Conservation (phyloP, 2,888 invertebrate genomes). For the Mimachlamys varia region DNA sequence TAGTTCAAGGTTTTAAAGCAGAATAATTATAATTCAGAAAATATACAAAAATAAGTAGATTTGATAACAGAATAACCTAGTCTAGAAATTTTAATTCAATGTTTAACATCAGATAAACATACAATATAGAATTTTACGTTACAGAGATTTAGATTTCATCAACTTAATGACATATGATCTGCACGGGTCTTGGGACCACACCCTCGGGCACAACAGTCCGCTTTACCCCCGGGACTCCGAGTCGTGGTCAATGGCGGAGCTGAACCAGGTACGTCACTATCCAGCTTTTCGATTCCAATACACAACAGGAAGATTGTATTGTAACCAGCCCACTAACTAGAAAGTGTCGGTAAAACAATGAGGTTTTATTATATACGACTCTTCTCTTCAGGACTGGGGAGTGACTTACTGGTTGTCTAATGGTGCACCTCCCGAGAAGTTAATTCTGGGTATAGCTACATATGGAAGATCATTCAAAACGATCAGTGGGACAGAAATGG, state of each 20-base stretch:
- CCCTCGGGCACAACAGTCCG: neutral
- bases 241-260: neutral
- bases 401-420: neutral
- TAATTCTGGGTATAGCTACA: neutral
- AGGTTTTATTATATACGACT: too few relatives aligned
- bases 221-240: neutral
- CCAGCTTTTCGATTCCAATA: neutral
- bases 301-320: neutral
- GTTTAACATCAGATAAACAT: too few relatives aligned
- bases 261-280: neutral
- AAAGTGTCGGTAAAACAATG: too few relatives aligned
- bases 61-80: too few relatives aligned
- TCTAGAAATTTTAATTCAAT: too few relatives aligned
- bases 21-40: too few relatives aligned
- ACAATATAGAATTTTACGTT: neutral
- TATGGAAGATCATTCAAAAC: neutral
- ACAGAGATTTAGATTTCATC: constrained; percentile 59
- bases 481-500: neutral
- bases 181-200: constrained; percentile 68
- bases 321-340: too few relatives aligned
- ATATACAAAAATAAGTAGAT: too few relatives aligned
- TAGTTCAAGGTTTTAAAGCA: too few relatives aligned
- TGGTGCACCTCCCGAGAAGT: constrained; percentile 2
- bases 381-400: neutral
- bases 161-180: constrained; percentile 69